phyloP scores from a whole-genome alignment of 2,797 vertebrate species.

The Nothura maculosa region DNA sequence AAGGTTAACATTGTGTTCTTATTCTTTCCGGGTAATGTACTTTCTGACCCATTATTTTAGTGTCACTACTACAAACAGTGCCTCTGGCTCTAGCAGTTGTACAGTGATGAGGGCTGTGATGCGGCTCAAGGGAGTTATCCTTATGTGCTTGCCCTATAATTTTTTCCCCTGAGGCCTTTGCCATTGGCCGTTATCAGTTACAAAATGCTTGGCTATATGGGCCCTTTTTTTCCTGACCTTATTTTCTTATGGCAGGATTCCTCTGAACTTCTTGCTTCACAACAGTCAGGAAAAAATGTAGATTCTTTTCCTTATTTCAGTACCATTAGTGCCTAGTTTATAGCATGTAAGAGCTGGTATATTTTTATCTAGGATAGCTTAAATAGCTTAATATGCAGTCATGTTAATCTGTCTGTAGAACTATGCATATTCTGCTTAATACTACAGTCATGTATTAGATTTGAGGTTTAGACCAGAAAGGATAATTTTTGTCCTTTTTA shows the following conservation, averaged over 20 bases:
- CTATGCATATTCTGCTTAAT: background rate
- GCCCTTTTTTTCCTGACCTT: background rate
- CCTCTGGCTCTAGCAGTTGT: background rate
- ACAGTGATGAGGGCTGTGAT: background rate
- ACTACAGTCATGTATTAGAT: background rate
- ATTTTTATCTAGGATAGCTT: background rate
- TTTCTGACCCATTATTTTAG: background rate
- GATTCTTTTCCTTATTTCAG: background rate
- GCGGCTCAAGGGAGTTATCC: background rate
- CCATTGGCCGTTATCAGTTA: background rate
- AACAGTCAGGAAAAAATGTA: background rate
- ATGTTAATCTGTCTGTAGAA: background rate
- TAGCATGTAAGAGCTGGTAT: background rate
- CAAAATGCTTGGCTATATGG: background rate
- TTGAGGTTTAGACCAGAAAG: background rate
- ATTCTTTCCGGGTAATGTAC: background rate
- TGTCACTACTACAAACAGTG: background rate
- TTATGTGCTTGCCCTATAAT: background rate
- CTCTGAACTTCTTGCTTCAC: background rate
- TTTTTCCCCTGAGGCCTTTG: background rate
- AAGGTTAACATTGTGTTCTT: background rate
- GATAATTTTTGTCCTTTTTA: background rate
- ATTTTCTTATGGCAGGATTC: background rate
- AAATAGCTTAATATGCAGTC: background rate
- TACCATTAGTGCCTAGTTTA: background rate